A percentile compares a stretch with the other conserved stretches of the same genome.
Conservation (phyloP, 2,888 invertebrate genomes). For the Creontiades dilutus region DNA sequence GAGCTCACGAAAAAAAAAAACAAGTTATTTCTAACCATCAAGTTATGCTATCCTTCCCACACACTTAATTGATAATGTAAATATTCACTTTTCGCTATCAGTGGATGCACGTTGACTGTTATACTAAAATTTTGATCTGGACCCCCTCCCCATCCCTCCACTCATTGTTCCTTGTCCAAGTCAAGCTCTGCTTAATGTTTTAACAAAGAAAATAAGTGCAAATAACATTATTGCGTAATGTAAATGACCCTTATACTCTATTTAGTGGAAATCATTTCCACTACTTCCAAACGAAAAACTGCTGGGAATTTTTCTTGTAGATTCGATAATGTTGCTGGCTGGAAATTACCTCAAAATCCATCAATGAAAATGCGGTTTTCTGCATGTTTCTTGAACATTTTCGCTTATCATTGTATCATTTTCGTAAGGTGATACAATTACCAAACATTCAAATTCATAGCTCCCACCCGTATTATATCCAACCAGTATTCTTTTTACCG, state of each 20-base stretch:
- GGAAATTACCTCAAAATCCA: too few species aligned
- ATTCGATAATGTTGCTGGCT: neutral
- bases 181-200: neutral
- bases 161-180: neutral
- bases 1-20: conserved; percentile 58
- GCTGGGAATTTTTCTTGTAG: neutral
- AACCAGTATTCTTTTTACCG: neutral
- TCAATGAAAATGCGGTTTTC: too few species aligned
- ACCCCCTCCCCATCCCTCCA: conserved; percentile 10
- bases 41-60: conserved; percentile 58
- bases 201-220: neutral
- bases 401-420: too few species aligned
- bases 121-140: conserved; percentile 29
- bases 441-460: too few species aligned
- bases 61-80: conserved; percentile 44
- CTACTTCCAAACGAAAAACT: conserved; percentile 26
- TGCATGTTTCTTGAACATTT: too few species aligned
- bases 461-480: neutral
- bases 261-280: neutral
- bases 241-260: neutral
- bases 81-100: conserved; percentile 64
- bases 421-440: too few species aligned
- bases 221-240: neutral
- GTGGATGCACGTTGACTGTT: conserved; percentile 60
- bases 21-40: conserved; percentile 57